Conservation (phyloP, 2,113 vertebrate species). For the Amphilophus citrinellus region DNA sequence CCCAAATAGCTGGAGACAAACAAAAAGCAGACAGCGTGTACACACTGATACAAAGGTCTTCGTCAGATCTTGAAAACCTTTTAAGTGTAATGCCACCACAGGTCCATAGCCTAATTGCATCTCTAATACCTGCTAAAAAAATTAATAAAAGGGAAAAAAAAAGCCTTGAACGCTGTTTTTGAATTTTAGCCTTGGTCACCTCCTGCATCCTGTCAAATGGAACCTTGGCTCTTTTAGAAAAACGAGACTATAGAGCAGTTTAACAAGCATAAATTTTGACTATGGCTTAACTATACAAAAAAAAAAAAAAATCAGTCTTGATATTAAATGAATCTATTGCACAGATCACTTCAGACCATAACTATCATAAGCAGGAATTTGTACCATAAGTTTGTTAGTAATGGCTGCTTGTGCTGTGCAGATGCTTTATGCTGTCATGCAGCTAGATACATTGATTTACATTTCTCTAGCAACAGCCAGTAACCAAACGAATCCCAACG, state of each 20-base stretch:
- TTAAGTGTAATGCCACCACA: neutral
- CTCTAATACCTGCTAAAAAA: neutral
- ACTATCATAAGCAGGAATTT: neutral
- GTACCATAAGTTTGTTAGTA: neutral
- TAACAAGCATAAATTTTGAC: neutral
- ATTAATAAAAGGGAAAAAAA: neutral
- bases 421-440: constrained; percentile 4
- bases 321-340: neutral
- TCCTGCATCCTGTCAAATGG: neutral
- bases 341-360: neutral
- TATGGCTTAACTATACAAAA: neutral
- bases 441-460: neutral
- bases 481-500: neutral
- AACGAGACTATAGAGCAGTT: neutral
- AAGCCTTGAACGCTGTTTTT: constrained; percentile 5
- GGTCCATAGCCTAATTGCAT: neutral
- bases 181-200: neutral
- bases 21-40: neutral
- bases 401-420: neutral
- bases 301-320: neutral
- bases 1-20: neutral
- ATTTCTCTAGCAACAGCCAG: constrained; percentile 41
- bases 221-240: neutral
- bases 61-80: neutral
- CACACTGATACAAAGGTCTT: neutral